Evolutionary conservation across 2,888 invertebrate species (phyloP), one percentile per base, ranked within the genome.

Genomic region (Dysmachus trigonus): DNA sequence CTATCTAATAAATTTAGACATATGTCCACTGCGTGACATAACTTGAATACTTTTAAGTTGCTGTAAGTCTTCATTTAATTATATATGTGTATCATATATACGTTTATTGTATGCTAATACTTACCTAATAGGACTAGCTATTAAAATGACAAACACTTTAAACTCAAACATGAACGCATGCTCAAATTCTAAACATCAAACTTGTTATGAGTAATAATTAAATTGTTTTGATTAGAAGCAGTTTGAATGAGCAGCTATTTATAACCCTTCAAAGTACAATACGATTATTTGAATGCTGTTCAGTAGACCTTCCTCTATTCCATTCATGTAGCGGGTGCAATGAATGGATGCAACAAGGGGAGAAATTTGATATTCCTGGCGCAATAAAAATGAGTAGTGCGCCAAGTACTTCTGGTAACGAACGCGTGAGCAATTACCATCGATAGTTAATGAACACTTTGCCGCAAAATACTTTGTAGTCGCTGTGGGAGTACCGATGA

Each of bases 351-450:
- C 47, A 79, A 51, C 79, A 47, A 47, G 79, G 79, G 30, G 3
- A 79, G 79, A 79, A 79, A 79, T 79, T 30, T 30, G 79, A 79
- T 79, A 47, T 31, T 47, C 79, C 47, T 31, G 47, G 62, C 15
- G 79, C 38, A 79, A 79, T 79, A 79, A 76, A 76, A 76, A 22
- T 35, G 35, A 79, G 79, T 51, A 79, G 51, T 79, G 79, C 79
- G 79, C 79, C 79, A 79, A 35, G 79, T 79, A 79, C 79, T 79
- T 79, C 41, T 51, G 47, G 47, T 47, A 79, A 79, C 79, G 47
- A 79, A 51, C 47, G 18, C 10, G 22, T 30, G 51, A 27, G 47
- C 79, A 79, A 79, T 79, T 79, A 79, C 79, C 79, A 38, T 47
- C 79, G 47, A 79, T 79, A 47, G 47, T 79, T 79, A 51, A 79